A percentile compares a stretch with the other conserved stretches of the same genome.
Conservation (phyloP, 2,113 vertebrate genomes). For the Nothobranchius furzeri region DNA sequence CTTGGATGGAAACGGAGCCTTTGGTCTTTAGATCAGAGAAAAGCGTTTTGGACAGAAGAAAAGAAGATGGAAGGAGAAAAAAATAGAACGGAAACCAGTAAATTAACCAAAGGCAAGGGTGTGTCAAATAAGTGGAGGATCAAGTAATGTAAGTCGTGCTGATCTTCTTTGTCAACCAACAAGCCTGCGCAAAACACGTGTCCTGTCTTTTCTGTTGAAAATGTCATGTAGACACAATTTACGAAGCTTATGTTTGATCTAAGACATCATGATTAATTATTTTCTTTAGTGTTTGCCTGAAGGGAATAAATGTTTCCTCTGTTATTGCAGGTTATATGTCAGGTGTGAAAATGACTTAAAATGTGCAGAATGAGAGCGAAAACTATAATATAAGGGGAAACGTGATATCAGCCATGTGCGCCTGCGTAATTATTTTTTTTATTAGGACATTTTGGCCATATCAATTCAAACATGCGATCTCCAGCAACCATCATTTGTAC, state of each 20-base stretch:
- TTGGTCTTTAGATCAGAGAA: neutral
- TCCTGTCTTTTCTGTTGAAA: no score
- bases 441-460: no score
- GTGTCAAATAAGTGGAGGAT: neutral
- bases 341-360: neutral
- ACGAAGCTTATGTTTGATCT: no score
- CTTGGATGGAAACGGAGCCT: neutral
- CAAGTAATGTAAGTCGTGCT: neutral
- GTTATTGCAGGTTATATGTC: neutral
- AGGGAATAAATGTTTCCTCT: no score
- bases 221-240: no score
- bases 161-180: neutral
- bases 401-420: neutral
- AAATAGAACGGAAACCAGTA: neutral
- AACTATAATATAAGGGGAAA: neutral
- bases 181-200: neutral
- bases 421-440: neutral
- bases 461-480: neutral
- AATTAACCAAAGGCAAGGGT: neutral
- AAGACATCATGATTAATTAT: no score
- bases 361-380: neutral
- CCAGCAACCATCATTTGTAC: neutral
- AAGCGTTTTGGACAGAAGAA: neutral
- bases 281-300: no score
- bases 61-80: neutral